A percentile compares a stretch with the other conserved stretches of the same genome.
phyloP scores from a whole-genome alignment of 2,888 invertebrate genomes.

The Aradus depressus region DNA sequence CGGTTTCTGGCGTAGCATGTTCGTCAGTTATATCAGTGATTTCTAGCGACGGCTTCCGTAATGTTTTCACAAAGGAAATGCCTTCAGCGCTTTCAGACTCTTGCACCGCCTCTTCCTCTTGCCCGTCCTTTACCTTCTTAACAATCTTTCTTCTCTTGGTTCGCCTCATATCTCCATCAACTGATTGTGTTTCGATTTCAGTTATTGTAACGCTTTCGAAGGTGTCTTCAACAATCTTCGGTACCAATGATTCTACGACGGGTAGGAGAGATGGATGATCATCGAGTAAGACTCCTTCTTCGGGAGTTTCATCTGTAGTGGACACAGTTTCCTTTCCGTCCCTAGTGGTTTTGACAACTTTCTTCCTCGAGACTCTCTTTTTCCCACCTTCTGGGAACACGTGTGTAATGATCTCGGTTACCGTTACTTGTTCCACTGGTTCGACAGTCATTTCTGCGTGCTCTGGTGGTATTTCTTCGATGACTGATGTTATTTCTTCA shows the following conservation, averaged over 20 bases:
- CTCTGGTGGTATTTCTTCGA: conserved; percentile 16
- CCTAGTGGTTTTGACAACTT: conserved; percentile 32
- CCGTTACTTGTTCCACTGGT: conserved; percentile 37
- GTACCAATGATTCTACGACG: conserved; percentile 33
- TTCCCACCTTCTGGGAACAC: conserved; percentile 36
- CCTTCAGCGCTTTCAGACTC: conserved; percentile 27
- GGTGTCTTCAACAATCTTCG: conserved; percentile 32
- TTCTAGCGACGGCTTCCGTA: too few species aligned
- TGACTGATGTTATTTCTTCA: conserved; percentile 8
- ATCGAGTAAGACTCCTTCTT: conserved; percentile 31
- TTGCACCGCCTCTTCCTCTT: conserved; percentile 26
- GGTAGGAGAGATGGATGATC: conserved; percentile 30
- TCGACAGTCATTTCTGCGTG: conserved; percentile 35
- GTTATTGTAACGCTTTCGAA: conserved; percentile 38
- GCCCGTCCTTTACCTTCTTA: conserved; percentile 29
- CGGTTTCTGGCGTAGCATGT: too few species aligned
- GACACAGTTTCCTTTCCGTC: conserved; percentile 25
- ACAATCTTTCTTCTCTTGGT: conserved; percentile 23
- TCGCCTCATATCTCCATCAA: conserved; percentile 9
- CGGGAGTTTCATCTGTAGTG: conserved; percentile 30
- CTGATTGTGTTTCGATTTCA: conserved; percentile 32
- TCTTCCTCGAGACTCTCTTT: conserved; percentile 39
- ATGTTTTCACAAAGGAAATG: too few species aligned
- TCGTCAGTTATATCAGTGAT: too few species aligned
- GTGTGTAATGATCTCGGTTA: conserved; percentile 30